These are phyloP conservation scores for Brachionus calyciflorus DNA, from an alignment of 1,140 invertebrate genomes.

Conservation along the genomic window DNA sequence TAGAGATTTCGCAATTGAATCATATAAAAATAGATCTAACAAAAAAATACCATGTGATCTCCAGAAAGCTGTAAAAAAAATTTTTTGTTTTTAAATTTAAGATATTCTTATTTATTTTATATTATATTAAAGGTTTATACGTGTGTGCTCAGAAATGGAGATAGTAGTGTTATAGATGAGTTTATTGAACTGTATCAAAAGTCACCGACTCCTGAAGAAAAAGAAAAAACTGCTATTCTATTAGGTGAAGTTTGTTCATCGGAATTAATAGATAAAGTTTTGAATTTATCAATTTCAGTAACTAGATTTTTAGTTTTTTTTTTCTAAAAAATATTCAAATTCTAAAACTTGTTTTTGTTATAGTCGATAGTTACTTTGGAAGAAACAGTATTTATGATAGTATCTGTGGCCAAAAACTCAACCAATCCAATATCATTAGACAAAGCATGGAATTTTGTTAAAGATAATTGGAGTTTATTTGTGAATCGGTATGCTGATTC, in stretches of 20 bases:
- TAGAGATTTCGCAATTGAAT: constrained; percentile 65
- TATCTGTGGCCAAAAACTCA: constrained; percentile 67
- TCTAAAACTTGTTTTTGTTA: constrained; percentile 48
- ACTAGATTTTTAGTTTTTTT: neutral
- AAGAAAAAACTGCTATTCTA: constrained; percentile 77
- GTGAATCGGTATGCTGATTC: constrained; percentile 74
- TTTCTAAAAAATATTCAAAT: too few relatives aligned
- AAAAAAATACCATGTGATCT: constrained; percentile 79
- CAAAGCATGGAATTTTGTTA: constrained; percentile 83
- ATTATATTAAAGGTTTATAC: constrained; percentile 65
- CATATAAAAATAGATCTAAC: constrained; percentile 70
- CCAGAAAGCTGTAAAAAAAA: constrained; percentile 66
- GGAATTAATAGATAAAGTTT: constrained; percentile 70
- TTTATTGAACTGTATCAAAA: constrained; percentile 69
- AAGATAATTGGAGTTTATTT: constrained; percentile 74
- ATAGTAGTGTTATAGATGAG: neutral
- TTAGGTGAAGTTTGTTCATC: constrained; percentile 71
- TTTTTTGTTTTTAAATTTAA: neutral
- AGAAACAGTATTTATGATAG: constrained; percentile 82
- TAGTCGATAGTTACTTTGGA: constrained; percentile 83
- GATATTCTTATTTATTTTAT: neutral
- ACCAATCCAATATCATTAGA: constrained; percentile 71
- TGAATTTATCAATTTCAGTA: constrained; percentile 78
- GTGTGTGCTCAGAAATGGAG: constrained; percentile 1
- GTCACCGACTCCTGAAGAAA: constrained; percentile 84